phyloP scores from a whole-genome alignment of 2,888 invertebrate genomes.

The Laothoe populi region DNA sequence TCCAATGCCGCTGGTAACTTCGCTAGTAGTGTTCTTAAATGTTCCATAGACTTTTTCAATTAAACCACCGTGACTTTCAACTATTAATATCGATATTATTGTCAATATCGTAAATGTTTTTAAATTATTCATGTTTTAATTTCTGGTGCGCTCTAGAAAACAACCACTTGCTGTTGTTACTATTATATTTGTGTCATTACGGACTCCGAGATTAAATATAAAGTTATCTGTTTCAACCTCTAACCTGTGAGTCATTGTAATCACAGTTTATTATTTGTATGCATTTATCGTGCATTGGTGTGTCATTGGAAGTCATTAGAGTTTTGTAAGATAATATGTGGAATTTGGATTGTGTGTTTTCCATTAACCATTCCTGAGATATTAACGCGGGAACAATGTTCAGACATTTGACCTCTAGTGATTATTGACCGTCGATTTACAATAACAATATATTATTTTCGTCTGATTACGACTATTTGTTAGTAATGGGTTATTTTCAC shows the following conservation, averaged over 20 bases:
- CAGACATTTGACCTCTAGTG: too few species aligned
- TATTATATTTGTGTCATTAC: not conserved
- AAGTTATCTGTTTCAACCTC: not conserved
- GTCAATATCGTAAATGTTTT: not conserved
- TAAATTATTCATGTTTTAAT: constrained; percentile 3
- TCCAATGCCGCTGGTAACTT: constrained; percentile 7
- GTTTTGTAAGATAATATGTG: not conserved
- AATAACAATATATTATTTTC: too few species aligned
- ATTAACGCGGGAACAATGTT: too few species aligned
- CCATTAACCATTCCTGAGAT: too few species aligned
- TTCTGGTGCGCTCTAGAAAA: not conserved
- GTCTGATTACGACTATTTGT: too few species aligned
- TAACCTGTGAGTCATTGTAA: not conserved
- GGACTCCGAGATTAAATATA: not conserved
- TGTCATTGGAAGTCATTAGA: not conserved
- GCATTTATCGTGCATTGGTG: not conserved
- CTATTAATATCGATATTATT: constrained; percentile 6
- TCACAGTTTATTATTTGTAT: not conserved
- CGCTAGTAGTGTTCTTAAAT: constrained; percentile 12
- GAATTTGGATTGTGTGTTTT: not conserved
- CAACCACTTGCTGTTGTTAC: not conserved
- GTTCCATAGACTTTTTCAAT: constrained; percentile 12
- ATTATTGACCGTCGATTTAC: too few species aligned
- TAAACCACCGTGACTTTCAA: constrained; percentile 19
- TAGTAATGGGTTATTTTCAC: too few species aligned